A percentile compares a stretch with the other conserved stretches of the same genome.
Evolutionary conservation across 2,888 invertebrate species (phyloP).

Genomic region (Heliconius sara): DNA sequence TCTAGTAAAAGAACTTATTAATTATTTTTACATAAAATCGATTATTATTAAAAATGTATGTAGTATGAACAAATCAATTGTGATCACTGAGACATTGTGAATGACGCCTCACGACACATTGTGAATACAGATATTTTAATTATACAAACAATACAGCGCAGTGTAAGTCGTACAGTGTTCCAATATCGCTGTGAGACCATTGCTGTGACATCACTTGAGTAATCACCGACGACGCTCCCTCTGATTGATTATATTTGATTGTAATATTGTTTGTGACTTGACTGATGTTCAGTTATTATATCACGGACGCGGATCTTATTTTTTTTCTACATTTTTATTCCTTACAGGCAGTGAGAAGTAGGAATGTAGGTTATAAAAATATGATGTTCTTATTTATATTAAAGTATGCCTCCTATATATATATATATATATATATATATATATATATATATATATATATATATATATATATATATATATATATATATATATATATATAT

Average conservation of each 20-base stretch:
- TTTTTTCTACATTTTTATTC: constrained; percentile 53
- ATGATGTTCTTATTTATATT: too few species aligned
- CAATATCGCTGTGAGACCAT: constrained; percentile 47
- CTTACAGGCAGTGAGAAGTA: background rate
- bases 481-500: too few species aligned
- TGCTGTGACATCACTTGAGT: constrained; percentile 70
- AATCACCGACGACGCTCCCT: constrained; percentile 68
- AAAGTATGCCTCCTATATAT: too few species aligned
- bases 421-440: too few species aligned
- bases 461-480: too few species aligned
- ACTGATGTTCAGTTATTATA: constrained; percentile 70
- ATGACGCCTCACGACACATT: background rate
- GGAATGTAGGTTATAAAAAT: background rate
- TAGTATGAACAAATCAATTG: too few species aligned
- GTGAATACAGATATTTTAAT: background rate
- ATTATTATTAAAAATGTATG: too few species aligned
- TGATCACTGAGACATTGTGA: background rate
- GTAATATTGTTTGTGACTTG: constrained; percentile 72
- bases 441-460: too few species aligned
- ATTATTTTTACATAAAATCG: too few species aligned
- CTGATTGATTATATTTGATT: constrained; percentile 54
- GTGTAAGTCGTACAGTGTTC: background rate
- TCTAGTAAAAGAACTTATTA: too few species aligned
- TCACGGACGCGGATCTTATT: constrained; percentile 59
- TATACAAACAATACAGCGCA: background rate